Conservation (phyloP, 2,888 invertebrate species). For the Mythimna pallens region DNA sequence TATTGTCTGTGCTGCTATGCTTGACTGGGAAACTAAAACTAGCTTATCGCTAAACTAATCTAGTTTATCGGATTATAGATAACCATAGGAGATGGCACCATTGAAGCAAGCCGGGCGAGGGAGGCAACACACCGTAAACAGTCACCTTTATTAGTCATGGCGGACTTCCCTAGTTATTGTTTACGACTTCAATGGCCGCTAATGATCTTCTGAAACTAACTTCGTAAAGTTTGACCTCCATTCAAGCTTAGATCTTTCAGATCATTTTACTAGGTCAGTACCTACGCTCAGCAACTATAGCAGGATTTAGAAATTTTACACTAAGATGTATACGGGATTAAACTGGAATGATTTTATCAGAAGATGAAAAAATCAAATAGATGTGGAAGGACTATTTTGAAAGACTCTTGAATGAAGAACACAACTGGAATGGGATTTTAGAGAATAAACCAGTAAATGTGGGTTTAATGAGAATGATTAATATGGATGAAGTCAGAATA, state of each 20-base stretch:
- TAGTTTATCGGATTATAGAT: slow-evolving; percentile 30
- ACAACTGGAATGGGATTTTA: too few species aligned
- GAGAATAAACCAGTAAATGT: too few species aligned
- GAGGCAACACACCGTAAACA: slow-evolving; percentile 37
- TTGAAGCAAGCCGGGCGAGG: slow-evolving; percentile 27
- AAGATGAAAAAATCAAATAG: too few species aligned
- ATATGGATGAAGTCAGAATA: too few species aligned
- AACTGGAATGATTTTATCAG: too few species aligned
- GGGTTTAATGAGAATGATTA: too few species aligned
- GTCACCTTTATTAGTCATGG: slow-evolving; percentile 49
- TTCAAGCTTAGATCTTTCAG: neutral
- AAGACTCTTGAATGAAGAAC: too few species aligned
- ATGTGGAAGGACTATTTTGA: too few species aligned
- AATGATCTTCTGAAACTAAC: slow-evolving; percentile 21
- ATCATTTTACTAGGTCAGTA: too few species aligned
- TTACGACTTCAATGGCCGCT: slow-evolving; percentile 22
- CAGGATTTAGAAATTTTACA: neutral
- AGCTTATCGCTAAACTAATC: slow-evolving; percentile 36
- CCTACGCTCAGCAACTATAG: neutral
- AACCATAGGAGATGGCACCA: slow-evolving; percentile 7
- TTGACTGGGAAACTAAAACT: slow-evolving; percentile 27
- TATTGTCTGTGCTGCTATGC: slow-evolving; percentile 3
- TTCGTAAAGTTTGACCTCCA: slow-evolving; percentile 9
- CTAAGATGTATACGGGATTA: too few species aligned
- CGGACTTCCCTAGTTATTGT: slow-evolving; percentile 51